Base-by-base conservation (phyloP, 1,140 invertebrate species). In the Drosophila oshimai region DNA sequence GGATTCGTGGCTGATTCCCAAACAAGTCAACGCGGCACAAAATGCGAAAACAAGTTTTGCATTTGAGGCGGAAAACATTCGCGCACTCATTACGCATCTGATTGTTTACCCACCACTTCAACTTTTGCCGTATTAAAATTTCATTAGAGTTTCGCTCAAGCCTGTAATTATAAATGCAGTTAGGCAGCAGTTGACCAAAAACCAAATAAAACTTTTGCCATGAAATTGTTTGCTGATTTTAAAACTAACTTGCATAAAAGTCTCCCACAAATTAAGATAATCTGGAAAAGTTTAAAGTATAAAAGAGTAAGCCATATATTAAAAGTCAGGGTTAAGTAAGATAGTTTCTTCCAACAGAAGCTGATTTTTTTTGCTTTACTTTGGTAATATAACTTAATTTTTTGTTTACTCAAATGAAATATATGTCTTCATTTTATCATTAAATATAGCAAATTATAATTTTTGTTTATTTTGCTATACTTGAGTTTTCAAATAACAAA, bases 111-210 rank as follows among this genome's bases (percentile, higher is more conserved):
- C 39, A n/a, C 22, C 15, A 24, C 26, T 13, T n/a, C 37, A 46
- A 44, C 18, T 36, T 41, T 44, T 7, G 13, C 4, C n/a, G 62
- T 33, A 79, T 86, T 86, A 86, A 53, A 68, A 73, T 69, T 84
- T 75, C 75, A 84, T 84, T 75, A 51, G 24, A 65, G 46, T 41
- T 58, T 24, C 28, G 28, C 41, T 55, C 42, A 26, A 41, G 44
- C 15, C 60, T 39, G 51, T 62, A 73, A 73, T 76, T 83, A 83
- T 73, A 57, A 57, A 49, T 24, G 33, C 18, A 65, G 60, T 54
- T 46, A 46, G 6, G 34, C 12, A 55, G 57, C 34, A 42, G 33
- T 55, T 53, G 50, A 42, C 44, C 36, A 54, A 45, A 70, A 57
- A 24, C 7, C 4, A 4, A 5, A 6, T 0, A 6, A 26, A 62